These are phyloP conservation scores for Poeciliopsis turrubarensis DNA, from an alignment of 2,113 vertebrate species.

Conservation along the genomic window DNA sequence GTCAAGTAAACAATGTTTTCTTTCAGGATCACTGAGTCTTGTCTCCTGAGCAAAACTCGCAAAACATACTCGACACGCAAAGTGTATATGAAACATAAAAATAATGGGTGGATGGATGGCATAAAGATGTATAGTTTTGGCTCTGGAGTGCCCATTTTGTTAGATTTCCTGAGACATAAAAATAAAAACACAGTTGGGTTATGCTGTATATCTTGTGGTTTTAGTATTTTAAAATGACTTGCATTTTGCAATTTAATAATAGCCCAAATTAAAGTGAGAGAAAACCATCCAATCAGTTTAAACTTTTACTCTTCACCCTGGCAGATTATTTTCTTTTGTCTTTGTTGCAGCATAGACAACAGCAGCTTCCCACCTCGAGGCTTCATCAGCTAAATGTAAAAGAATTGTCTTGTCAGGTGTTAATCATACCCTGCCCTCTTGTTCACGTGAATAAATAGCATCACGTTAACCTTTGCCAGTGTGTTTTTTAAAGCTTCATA, in stretches of 20 bases:
- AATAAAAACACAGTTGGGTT: not conserved
- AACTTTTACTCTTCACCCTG: constrained; percentile 22
- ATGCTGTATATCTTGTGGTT: not conserved
- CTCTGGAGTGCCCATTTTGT: not conserved
- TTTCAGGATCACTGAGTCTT: not conserved
- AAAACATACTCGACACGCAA: not conserved
- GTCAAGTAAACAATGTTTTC: not conserved
- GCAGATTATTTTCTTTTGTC: constrained; percentile 39
- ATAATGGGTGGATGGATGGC: not conserved
- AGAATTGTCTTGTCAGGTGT: constrained; percentile 66
- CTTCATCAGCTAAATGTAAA: constrained; percentile 55
- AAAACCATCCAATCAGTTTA: constrained; percentile 23
- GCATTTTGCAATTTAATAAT: no score
- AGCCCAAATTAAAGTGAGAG: not conserved
- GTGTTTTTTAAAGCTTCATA: not conserved
- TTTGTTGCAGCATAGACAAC: constrained; percentile 22
- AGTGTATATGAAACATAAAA: no score
- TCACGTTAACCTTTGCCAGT: not conserved
- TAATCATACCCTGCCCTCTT: constrained; percentile 33
- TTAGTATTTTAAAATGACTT: not conserved
- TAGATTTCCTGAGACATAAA: not conserved
- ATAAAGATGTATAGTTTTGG: not conserved
- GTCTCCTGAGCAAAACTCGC: not conserved
- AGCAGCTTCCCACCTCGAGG: constrained; percentile 46
- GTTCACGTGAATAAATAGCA: not conserved